phyloP scores from a whole-genome alignment of 1,140 invertebrate genomes.

The Physella acuta region DNA sequence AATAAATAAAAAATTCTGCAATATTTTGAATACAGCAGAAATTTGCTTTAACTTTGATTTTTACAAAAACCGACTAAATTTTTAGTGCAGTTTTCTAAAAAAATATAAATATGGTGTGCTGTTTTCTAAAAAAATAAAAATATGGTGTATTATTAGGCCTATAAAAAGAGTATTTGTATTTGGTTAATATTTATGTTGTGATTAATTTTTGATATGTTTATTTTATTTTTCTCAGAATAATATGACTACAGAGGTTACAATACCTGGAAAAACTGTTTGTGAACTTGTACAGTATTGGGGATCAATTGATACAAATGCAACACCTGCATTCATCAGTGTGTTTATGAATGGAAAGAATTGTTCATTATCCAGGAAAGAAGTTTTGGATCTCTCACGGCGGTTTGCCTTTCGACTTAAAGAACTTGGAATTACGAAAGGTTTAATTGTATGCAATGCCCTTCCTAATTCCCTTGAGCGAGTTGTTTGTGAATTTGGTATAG shows the following conservation, averaged over 20 bases:
- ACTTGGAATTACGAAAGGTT: constrained; percentile 24
- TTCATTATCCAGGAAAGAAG: constrained; percentile 20
- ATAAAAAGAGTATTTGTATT: too few relatives aligned
- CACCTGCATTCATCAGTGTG: constrained; percentile 25
- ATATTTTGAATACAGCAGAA: too few relatives aligned
- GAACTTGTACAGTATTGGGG: constrained; percentile 28
- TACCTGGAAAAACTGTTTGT: constrained; percentile 24
- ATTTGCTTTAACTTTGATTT: too few relatives aligned
- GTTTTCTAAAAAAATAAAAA: too few relatives aligned
- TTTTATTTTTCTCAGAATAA: constrained; percentile 10
- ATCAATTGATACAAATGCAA: constrained; percentile 2
- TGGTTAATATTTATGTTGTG: too few relatives aligned
- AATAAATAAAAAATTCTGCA: too few relatives aligned
- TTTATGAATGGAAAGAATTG: background rate
- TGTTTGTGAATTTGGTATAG: constrained; percentile 27
- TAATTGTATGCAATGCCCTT: constrained; percentile 26
- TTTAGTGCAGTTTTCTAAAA: too few relatives aligned
- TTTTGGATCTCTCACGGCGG: constrained; percentile 14
- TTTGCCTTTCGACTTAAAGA: constrained; percentile 21
- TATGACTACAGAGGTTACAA: constrained; percentile 3
- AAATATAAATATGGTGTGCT: too few relatives aligned
- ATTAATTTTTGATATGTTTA: too few relatives aligned
- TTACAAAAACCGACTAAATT: too few relatives aligned
- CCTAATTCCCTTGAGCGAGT: constrained; percentile 33
- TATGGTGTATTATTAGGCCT: too few relatives aligned